Conservation (phyloP, 2,888 invertebrate genomes). For the Drosophila niveifrons region DNA sequence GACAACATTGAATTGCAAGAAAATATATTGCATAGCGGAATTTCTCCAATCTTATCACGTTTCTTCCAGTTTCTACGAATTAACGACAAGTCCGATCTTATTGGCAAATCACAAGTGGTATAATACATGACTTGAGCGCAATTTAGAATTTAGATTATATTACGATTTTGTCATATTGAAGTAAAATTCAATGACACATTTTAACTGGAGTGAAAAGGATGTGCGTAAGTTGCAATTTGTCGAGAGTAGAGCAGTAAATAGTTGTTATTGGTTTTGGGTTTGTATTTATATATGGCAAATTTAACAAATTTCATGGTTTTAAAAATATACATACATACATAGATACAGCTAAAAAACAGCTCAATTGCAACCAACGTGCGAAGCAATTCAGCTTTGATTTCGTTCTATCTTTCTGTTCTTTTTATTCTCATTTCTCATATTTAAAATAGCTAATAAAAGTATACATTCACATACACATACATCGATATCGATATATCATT, state of each 20-base stretch:
- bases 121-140: background rate
- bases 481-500: constrained; percentile 36
- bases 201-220: background rate
- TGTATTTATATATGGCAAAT: constrained; percentile 81
- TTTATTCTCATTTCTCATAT: constrained; percentile 46
- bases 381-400: constrained; percentile 32
- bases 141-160: background rate
- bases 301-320: constrained; percentile 75
- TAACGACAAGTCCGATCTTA: background rate
- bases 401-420: constrained; percentile 17
- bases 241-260: background rate
- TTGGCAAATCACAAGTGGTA: background rate
- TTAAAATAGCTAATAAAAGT: constrained; percentile 55
- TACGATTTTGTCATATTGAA: background rate
- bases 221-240: too few relatives aligned
- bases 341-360: constrained; percentile 68
- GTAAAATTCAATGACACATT: background rate
- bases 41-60: background rate
- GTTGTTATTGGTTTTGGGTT: constrained; percentile 30
- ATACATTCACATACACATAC: constrained; percentile 45
- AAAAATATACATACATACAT: constrained; percentile 74
- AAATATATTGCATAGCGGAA: background rate
- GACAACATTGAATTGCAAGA: background rate
- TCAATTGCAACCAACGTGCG: constrained; percentile 32
- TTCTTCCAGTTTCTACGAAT: background rate